Conservation (phyloP, 2,797 vertebrate genomes). For the Enteromius treurensis region DNA sequence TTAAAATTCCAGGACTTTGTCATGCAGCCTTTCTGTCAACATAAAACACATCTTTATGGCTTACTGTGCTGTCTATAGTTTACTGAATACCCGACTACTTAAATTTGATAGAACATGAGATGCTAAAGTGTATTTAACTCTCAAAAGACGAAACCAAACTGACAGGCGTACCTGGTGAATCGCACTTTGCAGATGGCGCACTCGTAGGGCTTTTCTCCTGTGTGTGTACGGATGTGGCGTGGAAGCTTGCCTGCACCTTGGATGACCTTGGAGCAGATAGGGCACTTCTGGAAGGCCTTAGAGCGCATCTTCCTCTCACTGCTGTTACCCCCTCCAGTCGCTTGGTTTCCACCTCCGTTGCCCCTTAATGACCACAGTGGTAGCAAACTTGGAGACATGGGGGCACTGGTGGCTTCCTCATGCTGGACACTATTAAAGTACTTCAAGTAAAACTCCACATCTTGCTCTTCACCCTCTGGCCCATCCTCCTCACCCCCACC, state of each 20-base stretch:
- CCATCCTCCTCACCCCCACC: conserved; percentile 79
- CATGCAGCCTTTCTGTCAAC: conserved; percentile 68
- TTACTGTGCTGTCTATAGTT: conserved; percentile 54
- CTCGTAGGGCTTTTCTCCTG: conserved; percentile 97
- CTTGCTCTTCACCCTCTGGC: conserved; percentile 86
- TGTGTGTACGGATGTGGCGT: conserved; percentile 97
- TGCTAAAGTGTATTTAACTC: neutral
- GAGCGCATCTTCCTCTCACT: conserved; percentile 98
- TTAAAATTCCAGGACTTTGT: conserved; percentile 80
- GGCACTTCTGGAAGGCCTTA: conserved; percentile 99
- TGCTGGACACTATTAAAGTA: conserved; percentile 91
- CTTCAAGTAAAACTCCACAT: conserved; percentile 99
- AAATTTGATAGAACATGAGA: conserved; percentile 41
- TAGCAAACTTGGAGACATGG: conserved; percentile 75
- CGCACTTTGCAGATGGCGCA: conserved; percentile 98
- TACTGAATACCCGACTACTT: conserved; percentile 51
- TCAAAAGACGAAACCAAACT: neutral
- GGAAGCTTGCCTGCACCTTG: conserved; percentile 99
- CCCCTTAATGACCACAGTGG: conserved; percentile 76
- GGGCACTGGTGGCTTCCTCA: conserved; percentile 80
- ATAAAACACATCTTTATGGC: conserved; percentile 75
- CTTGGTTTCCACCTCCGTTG: conserved; percentile 66
- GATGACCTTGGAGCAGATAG: conserved; percentile 99
- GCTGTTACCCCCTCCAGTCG: conserved; percentile 63
- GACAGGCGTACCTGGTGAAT: conserved; percentile 90